These are phyloP conservation scores for Panurus biarmicus DNA, from an alignment of 2,113 vertebrate species.

Conservation along the genomic window DNA sequence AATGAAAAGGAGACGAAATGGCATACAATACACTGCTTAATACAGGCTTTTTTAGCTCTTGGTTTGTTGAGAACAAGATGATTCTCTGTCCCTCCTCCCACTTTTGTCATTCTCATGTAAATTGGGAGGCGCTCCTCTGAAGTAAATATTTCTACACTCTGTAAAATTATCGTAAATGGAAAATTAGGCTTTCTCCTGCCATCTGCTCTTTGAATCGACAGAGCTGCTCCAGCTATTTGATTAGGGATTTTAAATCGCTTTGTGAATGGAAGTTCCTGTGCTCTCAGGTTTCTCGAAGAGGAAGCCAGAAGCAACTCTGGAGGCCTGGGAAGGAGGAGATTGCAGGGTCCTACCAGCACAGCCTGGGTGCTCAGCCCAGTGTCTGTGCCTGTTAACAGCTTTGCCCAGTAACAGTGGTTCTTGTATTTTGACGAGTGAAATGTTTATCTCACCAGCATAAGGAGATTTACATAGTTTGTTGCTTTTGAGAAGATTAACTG, in stretches of 20 bases:
- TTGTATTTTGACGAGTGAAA: conserved; percentile 43
- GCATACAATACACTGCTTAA: background rate
- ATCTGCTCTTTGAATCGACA: conserved; percentile 26
- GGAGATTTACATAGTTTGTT: conserved; percentile 70
- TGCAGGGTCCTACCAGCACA: background rate
- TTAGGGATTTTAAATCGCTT: conserved; percentile 16
- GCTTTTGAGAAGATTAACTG: conserved; percentile 69
- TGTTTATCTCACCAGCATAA: conserved; percentile 56
- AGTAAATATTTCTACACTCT: conserved; percentile 46
- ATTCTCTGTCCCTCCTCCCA: conserved; percentile 1
- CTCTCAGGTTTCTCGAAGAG: background rate
- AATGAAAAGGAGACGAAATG: background rate
- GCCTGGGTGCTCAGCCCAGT: background rate
- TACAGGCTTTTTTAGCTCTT: background rate
- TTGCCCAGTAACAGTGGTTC: background rate
- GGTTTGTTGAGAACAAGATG: background rate
- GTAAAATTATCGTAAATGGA: conserved; percentile 43
- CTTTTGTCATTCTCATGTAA: conserved; percentile 26
- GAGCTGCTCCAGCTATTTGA: conserved; percentile 10
- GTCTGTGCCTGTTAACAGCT: background rate
- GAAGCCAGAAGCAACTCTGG: background rate
- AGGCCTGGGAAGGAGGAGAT: background rate
- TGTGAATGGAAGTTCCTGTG: background rate
- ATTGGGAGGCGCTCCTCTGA: background rate
- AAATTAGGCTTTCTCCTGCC: conserved; percentile 42